phyloP scores from a whole-genome alignment of 64 coral and sea anemone species.

The Porites lutea region DNA sequence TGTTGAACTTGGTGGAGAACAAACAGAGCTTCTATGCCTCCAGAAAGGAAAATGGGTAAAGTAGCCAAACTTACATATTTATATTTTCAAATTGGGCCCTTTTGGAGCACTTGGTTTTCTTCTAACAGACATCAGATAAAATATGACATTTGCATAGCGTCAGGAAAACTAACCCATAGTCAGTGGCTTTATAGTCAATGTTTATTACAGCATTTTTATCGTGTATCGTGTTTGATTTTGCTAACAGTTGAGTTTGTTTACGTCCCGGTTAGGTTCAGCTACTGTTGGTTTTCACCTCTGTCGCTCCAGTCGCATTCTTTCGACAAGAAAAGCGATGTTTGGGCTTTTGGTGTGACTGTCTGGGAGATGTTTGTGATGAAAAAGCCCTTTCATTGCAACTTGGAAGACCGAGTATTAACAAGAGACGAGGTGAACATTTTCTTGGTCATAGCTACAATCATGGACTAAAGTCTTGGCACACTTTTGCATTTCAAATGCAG shows the following conservation, averaged over 20 bases:
- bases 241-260: not conserved
- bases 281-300: slow-evolving; percentile 59
- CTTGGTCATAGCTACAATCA: not conserved
- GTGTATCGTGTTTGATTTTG: no score
- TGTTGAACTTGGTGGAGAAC: slow-evolving; percentile 21
- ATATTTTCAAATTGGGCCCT: no score
- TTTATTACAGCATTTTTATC: no score
- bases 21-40: slow-evolving; percentile 15
- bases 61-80: no score
- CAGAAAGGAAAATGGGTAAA: not conserved
- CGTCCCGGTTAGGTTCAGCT: not conserved
- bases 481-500: no score
- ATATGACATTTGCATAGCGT: no score
- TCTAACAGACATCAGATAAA: no score
- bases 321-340: slow-evolving; percentile 43
- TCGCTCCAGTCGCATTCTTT: not conserved
- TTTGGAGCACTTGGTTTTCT: no score
- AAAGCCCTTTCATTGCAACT: slow-evolving; percentile 44
- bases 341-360: slow-evolving; percentile 69
- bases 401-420: not conserved
- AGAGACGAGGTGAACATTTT: not conserved
- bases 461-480: no score
- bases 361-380: slow-evolving; percentile 72
- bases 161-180: no score
- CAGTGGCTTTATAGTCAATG: no score